Base-by-base conservation (phyloP, 2,113 vertebrate genomes). In the Ceyx cyanopectus region DNA sequence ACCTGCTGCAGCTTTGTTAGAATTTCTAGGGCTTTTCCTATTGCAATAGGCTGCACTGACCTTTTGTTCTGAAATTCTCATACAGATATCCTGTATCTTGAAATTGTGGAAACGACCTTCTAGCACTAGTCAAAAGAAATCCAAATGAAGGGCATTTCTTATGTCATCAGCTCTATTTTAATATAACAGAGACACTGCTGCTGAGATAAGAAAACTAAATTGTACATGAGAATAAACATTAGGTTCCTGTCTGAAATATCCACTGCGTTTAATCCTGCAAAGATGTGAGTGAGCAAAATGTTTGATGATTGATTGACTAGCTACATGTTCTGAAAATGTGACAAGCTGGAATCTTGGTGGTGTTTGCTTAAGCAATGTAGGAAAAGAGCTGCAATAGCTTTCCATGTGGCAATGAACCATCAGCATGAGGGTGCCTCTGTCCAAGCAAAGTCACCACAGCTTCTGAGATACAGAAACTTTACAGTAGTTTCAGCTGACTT, bases 21-120 rank as follows among this genome's bases (percentile, higher is more conserved):
- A 63, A 95, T 86, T 96, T 93, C 85, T 79, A 51, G 27, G 40
- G 18, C 30, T 89, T 92, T 94, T 90, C 63, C 69, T 76, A 30
- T 65, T 84, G 80, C 17, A 10, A 2, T 50, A 65, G 18, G 37
- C 29, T 92, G 27, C 62, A 88, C 65, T 94, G 92, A 85, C 92
- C 65, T 95, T 93, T 84, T 94, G 79, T 92, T 87, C 87, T 80
- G 76, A 58, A 80, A 76, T 69, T 89, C 30, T 91, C 23, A 8
- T 51, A 14, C 46, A 88, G 56, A 37, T 88, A 88, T 56, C 76
- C 76, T 83, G 37, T 93, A 14, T 63, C 80, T 74, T 90, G 41
- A 93, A 83, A 56, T 87, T 87, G 24, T 91, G 56, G 84, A 76
- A 91, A 60, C 58, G 77, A 34, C 41, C 19, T 80, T 79, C 14